phyloP scores from a whole-genome alignment of 1,140 invertebrate species.

The Diplogasteroides magnus region DNA sequence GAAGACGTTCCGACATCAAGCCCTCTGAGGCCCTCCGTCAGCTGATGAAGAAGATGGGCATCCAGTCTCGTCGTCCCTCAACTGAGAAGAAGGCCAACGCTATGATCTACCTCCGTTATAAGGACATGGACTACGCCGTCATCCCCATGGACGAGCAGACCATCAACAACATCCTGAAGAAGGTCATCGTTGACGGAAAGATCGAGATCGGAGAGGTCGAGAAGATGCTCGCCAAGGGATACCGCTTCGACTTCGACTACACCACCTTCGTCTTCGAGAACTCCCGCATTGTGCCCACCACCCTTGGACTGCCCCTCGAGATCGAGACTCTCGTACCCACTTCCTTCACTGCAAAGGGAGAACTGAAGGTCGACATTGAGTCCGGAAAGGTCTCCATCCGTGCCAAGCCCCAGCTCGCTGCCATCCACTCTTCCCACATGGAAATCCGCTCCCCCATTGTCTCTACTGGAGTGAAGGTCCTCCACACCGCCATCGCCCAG shows the following conservation, averaged over 20 bases:
- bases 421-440: slow-evolving; percentile 29
- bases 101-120: slow-evolving; percentile 34
- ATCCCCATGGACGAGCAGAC: slow-evolving; percentile 26
- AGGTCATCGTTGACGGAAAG: slow-evolving; percentile 23
- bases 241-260: slow-evolving; percentile 13
- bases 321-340: slow-evolving; percentile 31
- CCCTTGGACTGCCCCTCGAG: slow-evolving; percentile 39
- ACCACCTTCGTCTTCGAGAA: slow-evolving; percentile 37
- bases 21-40: slow-evolving; percentile 24
- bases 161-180: slow-evolving; percentile 21
- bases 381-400: slow-evolving; percentile 20
- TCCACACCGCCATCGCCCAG: slow-evolving; percentile 30
- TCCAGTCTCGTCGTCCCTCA: slow-evolving; percentile 30
- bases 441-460: slow-evolving; percentile 30
- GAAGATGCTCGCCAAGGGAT: slow-evolving; percentile 18
- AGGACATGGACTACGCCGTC: slow-evolving; percentile 32
- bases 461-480: slow-evolving; percentile 32
- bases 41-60: slow-evolving; percentile 29
- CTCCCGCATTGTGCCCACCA: slow-evolving; percentile 35
- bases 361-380: slow-evolving; percentile 36
- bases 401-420: slow-evolving; percentile 23
- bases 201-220: slow-evolving; percentile 21
- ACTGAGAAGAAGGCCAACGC: slow-evolving; percentile 29
- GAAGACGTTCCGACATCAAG: slow-evolving; percentile 17
- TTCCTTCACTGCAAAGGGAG: slow-evolving; percentile 30